phyloP scores from a whole-genome alignment of 2,113 vertebrate genomes.

The Actinemys pallida region DNA sequence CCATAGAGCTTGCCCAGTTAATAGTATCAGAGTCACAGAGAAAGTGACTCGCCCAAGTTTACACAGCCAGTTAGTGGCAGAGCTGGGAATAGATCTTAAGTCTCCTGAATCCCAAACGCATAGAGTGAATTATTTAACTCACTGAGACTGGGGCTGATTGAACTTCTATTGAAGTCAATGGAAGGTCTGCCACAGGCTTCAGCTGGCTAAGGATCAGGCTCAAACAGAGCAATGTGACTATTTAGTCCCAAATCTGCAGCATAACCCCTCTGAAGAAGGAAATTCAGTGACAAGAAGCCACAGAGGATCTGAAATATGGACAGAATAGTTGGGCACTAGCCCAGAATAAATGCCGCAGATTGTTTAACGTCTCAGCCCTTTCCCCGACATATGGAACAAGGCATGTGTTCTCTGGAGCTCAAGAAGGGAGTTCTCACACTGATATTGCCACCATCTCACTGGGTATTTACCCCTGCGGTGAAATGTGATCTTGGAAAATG shows the following conservation, averaged over 20 bases:
- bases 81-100: too few species aligned
- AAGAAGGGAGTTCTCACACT: background rate
- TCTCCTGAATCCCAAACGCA: background rate
- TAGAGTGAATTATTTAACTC: background rate
- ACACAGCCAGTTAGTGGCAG: too few species aligned
- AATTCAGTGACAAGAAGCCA: slow-evolving; percentile 31
- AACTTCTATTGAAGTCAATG: background rate
- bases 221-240: background rate
- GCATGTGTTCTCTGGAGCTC: background rate
- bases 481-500: slow-evolving; percentile 40
- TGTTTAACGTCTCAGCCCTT: background rate
- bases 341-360: background rate
- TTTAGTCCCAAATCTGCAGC: background rate
- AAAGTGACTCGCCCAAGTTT: too few species aligned
- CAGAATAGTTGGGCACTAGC: background rate
- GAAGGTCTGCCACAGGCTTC: background rate
- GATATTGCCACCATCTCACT: background rate
- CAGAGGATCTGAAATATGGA: background rate
- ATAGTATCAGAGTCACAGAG: too few species aligned
- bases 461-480: slow-evolving; percentile 25
- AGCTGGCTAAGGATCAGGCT: background rate
- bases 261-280: slow-evolving; percentile 25
- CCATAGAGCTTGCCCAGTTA: background rate
- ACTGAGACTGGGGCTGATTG: background rate
- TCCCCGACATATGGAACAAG: background rate